Evolutionary conservation across 2,113 vertebrate species (phyloP), one percentile per base, ranked within the genome.

Genomic region (Erythrocercus mccallii): DNA sequence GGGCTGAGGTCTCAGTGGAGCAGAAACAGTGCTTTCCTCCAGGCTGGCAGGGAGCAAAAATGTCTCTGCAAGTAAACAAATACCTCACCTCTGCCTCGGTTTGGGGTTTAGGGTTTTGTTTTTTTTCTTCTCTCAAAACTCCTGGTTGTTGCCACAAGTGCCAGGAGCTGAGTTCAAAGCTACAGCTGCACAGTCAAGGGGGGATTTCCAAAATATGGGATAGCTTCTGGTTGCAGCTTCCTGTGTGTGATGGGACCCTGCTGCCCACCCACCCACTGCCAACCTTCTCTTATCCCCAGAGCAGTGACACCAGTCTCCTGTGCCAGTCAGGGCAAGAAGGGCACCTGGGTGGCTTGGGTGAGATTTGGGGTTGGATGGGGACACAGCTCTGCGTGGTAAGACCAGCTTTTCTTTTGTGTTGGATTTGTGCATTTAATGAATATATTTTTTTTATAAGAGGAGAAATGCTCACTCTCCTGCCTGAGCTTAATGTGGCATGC

Each of bases 281-380:
- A 19, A 19, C 69, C 65, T 65, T 56, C 23, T 48, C 8, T 37
- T 3, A 2, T 81, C 47, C 56, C 37, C 1, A 2, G 24, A 35
- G 42, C 0, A 0, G 25, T 76, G 62, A 44, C 10, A 2, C 13
- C 62, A 31, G 0, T 35, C 27, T 50, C 18, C 30, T 57, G 18
- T 33, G 44, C 53, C 45, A 2, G 16, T 51, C 4, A 2, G 50
- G 53, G 38, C 1, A 4, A 60, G 27, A 64, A 27, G 42, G 47
- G 9, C 47, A 50, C 23, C 8, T 1, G 1, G 5, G 27, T 33
- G 15, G 2, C 27, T 88, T 69, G 42, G 23, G 47, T 42, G 4
- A 21, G 28, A 33, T 68, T 88, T 60, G 48, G 61, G 20, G 6
- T 22, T 33, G 53, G 31, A 15, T 44, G 40, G 13, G n/a, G 22